Percentiles rank a stretch among this genome's conserved stretches.
These are phyloP conservation scores for Peromyscus attwateri DNA, from an alignment of 2,797 vertebrate species.

Conservation along the genomic window DNA sequence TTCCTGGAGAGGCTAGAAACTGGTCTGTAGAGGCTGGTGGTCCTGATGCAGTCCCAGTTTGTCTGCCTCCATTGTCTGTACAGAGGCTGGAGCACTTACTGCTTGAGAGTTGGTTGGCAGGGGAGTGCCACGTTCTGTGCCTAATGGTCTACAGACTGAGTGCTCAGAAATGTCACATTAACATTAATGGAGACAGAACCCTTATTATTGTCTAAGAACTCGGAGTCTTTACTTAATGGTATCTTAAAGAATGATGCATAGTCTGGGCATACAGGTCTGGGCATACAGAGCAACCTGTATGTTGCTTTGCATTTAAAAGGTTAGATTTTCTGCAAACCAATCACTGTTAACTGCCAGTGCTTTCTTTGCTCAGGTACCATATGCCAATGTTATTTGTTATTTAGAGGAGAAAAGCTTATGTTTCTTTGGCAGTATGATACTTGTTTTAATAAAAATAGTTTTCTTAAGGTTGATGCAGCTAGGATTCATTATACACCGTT, in stretches of 20 bases:
- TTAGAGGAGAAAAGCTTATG: not conserved
- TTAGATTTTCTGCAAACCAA: slow-evolving; percentile 20
- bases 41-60: not conserved
- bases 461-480: not conserved
- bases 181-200: not conserved
- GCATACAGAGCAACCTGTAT: slow-evolving; percentile 3
- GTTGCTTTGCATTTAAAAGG: slow-evolving; percentile 39
- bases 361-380: not conserved
- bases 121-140: not conserved
- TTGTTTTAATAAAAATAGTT: slow-evolving; percentile 57
- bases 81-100: not conserved
- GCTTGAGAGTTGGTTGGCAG: not conserved
- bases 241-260: slow-evolving; percentile 16
- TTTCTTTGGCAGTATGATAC: not conserved
- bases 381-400: slow-evolving; percentile 3
- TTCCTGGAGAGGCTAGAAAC: slow-evolving; percentile 18
- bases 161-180: not conserved
- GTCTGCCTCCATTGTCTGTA: not conserved
- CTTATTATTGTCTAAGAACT: not conserved
- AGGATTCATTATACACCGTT: not conserved
- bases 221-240: not conserved
- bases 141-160: not conserved
- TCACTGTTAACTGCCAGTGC: slow-evolving; percentile 11
- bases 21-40: not conserved
- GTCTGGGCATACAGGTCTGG: not conserved